Percentiles rank a stretch among this genome's conserved stretches.
phyloP scores from a whole-genome alignment of 1,140 invertebrate genomes.

The Carposina sasakii region DNA sequence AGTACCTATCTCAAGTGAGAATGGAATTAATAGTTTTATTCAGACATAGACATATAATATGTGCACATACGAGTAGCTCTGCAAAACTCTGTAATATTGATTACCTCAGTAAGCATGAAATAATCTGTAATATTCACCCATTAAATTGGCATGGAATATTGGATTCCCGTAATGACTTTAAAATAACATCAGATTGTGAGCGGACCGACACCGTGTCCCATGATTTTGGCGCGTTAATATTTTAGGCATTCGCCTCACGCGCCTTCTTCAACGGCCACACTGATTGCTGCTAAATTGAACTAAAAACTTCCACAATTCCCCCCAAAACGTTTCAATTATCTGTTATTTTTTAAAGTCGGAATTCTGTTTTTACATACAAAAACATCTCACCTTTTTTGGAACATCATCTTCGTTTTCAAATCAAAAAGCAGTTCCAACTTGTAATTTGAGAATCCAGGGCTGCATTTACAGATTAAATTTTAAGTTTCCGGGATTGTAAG shows the following conservation, averaged over 20 bases:
- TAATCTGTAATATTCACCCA: too few relatives aligned
- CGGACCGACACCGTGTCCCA: slow-evolving; percentile 28
- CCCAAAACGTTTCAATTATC: slow-evolving; percentile 64
- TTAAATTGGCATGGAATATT: too few relatives aligned
- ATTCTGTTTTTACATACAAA: not conserved
- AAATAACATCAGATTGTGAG: not conserved
- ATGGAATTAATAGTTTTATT: too few relatives aligned
- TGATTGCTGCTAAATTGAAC: slow-evolving; percentile 71
- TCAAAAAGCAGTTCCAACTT: slow-evolving; percentile 11
- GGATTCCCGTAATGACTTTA: too few relatives aligned
- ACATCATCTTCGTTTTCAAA: slow-evolving; percentile 8
- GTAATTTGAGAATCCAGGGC: slow-evolving; percentile 37
- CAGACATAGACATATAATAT: too few relatives aligned
- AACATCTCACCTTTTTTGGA: not conserved
- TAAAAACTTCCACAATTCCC: slow-evolving; percentile 68
- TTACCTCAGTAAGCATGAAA: too few relatives aligned
- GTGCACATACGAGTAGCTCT: too few relatives aligned
- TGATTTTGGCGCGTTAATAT: slow-evolving; percentile 64
- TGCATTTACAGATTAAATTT: slow-evolving; percentile 63
- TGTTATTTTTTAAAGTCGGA: slow-evolving; percentile 24
- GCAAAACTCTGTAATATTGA: too few relatives aligned
- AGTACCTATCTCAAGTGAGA: too few relatives aligned
- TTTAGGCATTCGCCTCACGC: slow-evolving; percentile 64
- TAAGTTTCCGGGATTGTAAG: slow-evolving; percentile 55
- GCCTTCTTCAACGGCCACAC: slow-evolving; percentile 58